Evolutionary conservation across 2,888 invertebrate species (phyloP), one percentile per base, ranked within the genome.

Genomic region (Drosophila dives): DNA sequence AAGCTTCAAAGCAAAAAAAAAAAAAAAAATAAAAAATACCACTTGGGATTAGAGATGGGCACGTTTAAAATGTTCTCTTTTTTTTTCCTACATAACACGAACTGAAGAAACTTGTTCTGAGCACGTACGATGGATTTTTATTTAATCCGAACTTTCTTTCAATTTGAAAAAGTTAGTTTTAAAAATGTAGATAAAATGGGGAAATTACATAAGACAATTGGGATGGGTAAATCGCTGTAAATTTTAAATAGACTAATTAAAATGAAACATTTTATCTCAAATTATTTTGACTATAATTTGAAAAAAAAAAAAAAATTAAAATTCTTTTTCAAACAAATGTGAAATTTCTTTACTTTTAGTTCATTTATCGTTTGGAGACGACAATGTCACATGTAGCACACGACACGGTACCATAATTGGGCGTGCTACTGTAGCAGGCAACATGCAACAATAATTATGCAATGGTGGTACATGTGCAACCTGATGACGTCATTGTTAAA

Each of bases 401-500:
- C 29, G 45, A 26, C 65, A 66, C 65, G 65, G 36, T 32, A 12
- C 26, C 45, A 53, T 7, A 45, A 34, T 55, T 38, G 58, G 51
- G 51, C 32, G 42, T 36, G 40, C 45, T 17, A 33, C 40, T 38
- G 40, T 40, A 55, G 40, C 32, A 23, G 33, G 20, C 20, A n/a
- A 32, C 36, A 12, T 33, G 34, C 53, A 33, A 53, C 53, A 23
- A 26, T 72, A 62, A 55, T 77, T 80, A 77, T 77, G 77, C 77
- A 80, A 77, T 20, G 15, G 42, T 20, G 59, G 26, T 29, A 40
- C 20, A 50, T 59, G 58, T 71, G 77, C 80, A 80, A 51, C 76
- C 55, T 53, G 72, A 64, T 77, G 77, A 77, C 77, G 77, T 67
- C 77, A 80, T 64, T 59, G 61, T 55, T 38, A 53, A 62, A 67